A percentile compares a stretch with the other conserved stretches of the same genome.
Evolutionary conservation across 1,140 invertebrate genomes (phyloP).

Genomic region (Drosophila navojoa): DNA sequence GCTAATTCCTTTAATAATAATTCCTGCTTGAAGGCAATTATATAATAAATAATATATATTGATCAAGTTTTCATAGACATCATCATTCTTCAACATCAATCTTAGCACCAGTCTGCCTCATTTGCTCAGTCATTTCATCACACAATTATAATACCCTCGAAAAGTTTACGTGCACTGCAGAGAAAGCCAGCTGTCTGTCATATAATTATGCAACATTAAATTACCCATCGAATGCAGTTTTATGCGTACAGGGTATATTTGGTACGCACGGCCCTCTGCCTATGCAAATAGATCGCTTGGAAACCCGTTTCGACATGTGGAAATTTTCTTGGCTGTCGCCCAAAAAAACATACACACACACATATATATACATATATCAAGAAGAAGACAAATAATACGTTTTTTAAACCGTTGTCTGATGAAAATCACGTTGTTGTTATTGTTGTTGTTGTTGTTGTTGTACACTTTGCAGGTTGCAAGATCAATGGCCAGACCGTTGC

Average conservation of each 20-base stretch:
- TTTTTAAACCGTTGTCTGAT: slow-evolving; percentile 41
- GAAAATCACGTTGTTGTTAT: slow-evolving; percentile 15
- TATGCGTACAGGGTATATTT: slow-evolving; percentile 26
- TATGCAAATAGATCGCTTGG: slow-evolving; percentile 70
- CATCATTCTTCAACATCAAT: too few species aligned
- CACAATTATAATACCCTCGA: too few species aligned
- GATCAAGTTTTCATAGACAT: too few species aligned
- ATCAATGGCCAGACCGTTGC: slow-evolving; percentile 88
- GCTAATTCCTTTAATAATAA: too few species aligned
- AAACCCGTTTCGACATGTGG: slow-evolving; percentile 72
- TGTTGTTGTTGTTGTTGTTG: slow-evolving; percentile 12
- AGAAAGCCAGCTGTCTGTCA: not conserved
- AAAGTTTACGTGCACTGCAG: not conserved
- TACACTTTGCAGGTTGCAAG: slow-evolving; percentile 87
- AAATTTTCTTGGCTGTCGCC: slow-evolving; percentile 71
- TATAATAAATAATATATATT: too few species aligned
- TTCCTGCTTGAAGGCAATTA: too few species aligned
- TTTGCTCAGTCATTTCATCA: too few species aligned
- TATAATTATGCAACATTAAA: too few species aligned
- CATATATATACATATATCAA: not conserved
- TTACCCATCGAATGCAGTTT: not conserved
- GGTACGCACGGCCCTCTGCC: slow-evolving; percentile 43
- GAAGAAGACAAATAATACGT: slow-evolving; percentile 31
- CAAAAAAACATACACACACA: slow-evolving; percentile 41
- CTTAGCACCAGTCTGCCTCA: too few species aligned